These are phyloP conservation scores for Tubulanus polymorphus DNA, from an alignment of 2,888 invertebrate species.

Conservation along the genomic window DNA sequence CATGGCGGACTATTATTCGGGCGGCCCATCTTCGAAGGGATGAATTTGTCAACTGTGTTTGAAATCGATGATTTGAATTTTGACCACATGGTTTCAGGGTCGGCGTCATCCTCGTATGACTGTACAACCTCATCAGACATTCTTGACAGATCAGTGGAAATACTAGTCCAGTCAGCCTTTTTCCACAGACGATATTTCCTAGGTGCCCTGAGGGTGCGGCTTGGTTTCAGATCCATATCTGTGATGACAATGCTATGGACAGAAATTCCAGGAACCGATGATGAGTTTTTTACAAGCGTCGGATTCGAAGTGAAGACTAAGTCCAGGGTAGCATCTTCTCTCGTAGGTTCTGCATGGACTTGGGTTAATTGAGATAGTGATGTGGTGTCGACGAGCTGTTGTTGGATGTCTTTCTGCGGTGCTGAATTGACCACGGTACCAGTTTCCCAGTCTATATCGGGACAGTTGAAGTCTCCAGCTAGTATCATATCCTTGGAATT, in stretches of 20 bases:
- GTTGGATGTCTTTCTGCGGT: background rate
- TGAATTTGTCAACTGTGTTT: background rate
- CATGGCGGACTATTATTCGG: constrained; percentile 6
- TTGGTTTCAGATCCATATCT: background rate
- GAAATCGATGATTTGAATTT: background rate
- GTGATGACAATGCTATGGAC: constrained; percentile 7
- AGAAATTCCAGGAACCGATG: constrained; percentile 2
- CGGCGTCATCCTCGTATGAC: background rate
- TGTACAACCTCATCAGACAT: background rate
- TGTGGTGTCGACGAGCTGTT: background rate
- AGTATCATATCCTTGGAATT: background rate
- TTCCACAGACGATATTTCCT: constrained; percentile 9
- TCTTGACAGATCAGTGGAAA: background rate
- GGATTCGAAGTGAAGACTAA: background rate
- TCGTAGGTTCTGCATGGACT: background rate
- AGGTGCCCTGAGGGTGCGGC: background rate
- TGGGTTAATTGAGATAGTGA: background rate
- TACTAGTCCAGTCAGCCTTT: background rate
- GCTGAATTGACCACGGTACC: background rate
- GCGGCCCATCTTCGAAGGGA: constrained; percentile 7
- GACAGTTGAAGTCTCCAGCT: background rate
- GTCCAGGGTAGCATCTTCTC: background rate
- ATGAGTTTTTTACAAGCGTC: background rate
- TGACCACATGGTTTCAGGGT: constrained; percentile 1
- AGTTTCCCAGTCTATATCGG: constrained; percentile 1